These are phyloP conservation scores for Brachyhypopomus occidentalis DNA, from an alignment of 2,113 vertebrate species.

Conservation along the genomic window DNA sequence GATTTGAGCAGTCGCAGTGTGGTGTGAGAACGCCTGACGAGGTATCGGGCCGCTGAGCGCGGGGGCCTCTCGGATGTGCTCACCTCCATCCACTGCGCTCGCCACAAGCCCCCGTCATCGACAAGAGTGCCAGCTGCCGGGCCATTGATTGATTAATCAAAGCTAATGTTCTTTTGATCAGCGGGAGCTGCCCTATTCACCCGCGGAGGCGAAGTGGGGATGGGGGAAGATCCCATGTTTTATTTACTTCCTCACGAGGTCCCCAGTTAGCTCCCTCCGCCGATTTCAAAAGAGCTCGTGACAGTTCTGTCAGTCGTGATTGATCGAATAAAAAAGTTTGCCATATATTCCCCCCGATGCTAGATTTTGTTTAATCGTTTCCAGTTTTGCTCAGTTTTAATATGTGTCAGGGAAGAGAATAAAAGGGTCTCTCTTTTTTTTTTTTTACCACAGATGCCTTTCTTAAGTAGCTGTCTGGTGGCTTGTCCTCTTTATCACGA, in stretches of 20 bases:
- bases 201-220: conserved; percentile 38
- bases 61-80: conserved; percentile 30
- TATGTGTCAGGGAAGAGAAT: conserved; percentile 37
- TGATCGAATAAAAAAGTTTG: conserved; percentile 57
- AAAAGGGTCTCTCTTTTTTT: conserved; percentile 51
- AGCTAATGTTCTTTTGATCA: conserved; percentile 72
- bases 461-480: conserved; percentile 50
- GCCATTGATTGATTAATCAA: conserved; percentile 74
- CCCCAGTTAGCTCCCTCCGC: conserved; percentile 42
- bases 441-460: conserved; percentile 49
- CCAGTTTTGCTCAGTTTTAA: conserved; percentile 56
- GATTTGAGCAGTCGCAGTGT: conserved; percentile 49
- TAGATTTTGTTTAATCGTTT: conserved; percentile 61
- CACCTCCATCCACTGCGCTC: conserved; percentile 59
- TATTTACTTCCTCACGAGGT: conserved; percentile 61
- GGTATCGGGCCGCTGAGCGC: conserved; percentile 52
- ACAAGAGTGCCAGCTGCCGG: conserved; percentile 55
- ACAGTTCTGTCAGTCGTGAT: conserved; percentile 64
- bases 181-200: conserved; percentile 59
- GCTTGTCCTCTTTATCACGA: conserved; percentile 55
- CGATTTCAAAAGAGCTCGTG: conserved; percentile 62
- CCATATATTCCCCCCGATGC: conserved; percentile 35
- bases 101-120: conserved; percentile 55
- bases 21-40: conserved; percentile 57
- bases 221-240: conserved; percentile 60